phyloP scores from a whole-genome alignment of 1,140 invertebrate genomes.

The Lepeophtheirus salmonis region DNA sequence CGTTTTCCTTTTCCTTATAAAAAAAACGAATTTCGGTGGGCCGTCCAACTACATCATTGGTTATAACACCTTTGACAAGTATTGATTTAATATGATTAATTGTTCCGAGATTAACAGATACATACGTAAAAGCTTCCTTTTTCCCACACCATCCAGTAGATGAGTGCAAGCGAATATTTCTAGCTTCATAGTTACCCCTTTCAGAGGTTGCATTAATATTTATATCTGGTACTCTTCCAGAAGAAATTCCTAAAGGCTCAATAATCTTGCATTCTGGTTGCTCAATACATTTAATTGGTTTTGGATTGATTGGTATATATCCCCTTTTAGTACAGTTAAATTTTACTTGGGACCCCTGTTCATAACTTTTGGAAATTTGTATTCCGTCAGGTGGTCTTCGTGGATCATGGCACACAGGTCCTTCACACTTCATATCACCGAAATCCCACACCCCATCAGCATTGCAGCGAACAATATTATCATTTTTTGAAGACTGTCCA shows the following conservation, averaged over 20 bases:
- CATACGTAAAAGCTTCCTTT: constrained; percentile 72
- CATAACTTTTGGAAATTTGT: constrained; percentile 72
- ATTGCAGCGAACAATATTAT: constrained; percentile 56
- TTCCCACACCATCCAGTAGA: constrained; percentile 88
- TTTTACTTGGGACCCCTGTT: constrained; percentile 41
- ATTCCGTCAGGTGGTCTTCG: constrained; percentile 74
- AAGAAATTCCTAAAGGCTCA: constrained; percentile 69
- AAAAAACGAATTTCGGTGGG: constrained; percentile 90
- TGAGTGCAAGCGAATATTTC: constrained; percentile 69
- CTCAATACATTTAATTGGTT: constrained; percentile 70
- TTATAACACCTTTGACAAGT: constrained; percentile 76
- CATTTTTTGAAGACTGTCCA: constrained; percentile 66
- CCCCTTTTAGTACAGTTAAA: constrained; percentile 76
- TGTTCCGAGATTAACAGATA: constrained; percentile 77
- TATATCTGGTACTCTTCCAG: constrained; percentile 74
- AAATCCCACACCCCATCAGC: constrained; percentile 85
- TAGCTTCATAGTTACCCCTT: constrained; percentile 70
- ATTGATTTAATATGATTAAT: constrained; percentile 65
- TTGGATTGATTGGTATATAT: constrained; percentile 72
- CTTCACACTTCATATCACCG: constrained; percentile 82
- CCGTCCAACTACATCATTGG: constrained; percentile 77
- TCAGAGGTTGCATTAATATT: constrained; percentile 91
- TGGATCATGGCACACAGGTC: constrained; percentile 84
- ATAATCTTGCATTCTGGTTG: constrained; percentile 86
- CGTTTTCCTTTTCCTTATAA: constrained; percentile 77